These are phyloP conservation scores for Schrankia costaestrigalis DNA, from an alignment of 2,888 invertebrate species.

Conservation along the genomic window DNA sequence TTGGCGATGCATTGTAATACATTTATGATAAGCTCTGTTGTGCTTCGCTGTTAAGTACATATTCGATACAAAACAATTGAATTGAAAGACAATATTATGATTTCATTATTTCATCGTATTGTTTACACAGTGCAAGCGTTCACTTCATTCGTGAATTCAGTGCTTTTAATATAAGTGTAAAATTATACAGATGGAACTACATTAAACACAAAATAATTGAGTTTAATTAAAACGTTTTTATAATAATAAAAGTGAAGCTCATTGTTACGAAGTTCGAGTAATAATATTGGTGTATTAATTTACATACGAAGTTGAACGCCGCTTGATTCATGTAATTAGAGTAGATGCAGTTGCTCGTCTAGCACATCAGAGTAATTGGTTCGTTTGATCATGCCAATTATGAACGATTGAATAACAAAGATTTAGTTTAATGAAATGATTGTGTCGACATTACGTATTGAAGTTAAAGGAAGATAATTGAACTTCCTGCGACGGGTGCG, in stretches of 20 bases:
- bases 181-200: conserved; percentile 11
- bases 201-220: conserved; percentile 9
- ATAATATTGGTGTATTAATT: conserved; percentile 18
- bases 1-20: conserved; percentile 60
- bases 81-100: conserved; percentile 32
- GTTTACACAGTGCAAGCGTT: conserved; percentile 27
- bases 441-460: conserved; percentile 75
- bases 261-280: not conserved
- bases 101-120: conserved; percentile 28
- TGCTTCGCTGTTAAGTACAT: conserved; percentile 33
- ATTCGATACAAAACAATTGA: conserved; percentile 29
- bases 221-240: conserved; percentile 2
- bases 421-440: conserved; percentile 77
- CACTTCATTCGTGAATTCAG: conserved; percentile 26
- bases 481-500: conserved; percentile 71
- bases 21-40: conserved; percentile 59
- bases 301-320: conserved; percentile 20
- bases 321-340: conserved; percentile 25
- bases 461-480: conserved; percentile 77
- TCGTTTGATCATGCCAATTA: conserved; percentile 67
- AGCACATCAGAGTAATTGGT: conserved; percentile 47
- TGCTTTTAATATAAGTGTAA: conserved; percentile 15
- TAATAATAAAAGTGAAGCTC: not conserved
- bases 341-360: conserved; percentile 28
- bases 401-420: conserved; percentile 65